Evolutionary conservation across 2,113 vertebrate genomes (phyloP).

Genomic region (Cettia cetti): DNA sequence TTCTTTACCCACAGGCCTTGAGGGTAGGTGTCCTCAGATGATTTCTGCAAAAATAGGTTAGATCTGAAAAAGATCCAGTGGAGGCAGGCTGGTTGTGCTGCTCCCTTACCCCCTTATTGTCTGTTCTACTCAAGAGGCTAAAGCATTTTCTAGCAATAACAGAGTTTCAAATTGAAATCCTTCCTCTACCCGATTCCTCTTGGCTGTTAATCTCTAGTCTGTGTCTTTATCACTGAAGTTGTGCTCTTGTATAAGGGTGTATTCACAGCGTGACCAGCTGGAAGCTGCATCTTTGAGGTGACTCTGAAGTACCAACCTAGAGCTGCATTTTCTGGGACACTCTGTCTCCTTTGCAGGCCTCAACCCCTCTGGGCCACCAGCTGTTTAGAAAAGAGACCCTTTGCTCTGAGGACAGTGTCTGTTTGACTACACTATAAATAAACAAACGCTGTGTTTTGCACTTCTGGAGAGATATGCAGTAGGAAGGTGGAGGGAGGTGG

Average conservation of each 20-base stretch:
- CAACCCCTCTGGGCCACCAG: neutral
- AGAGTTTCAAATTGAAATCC: neutral
- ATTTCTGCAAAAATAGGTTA: neutral
- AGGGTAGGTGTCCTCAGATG: constrained; percentile 1
- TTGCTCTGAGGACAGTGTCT: neutral
- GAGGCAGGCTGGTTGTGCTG: neutral
- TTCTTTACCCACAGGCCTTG: neutral
- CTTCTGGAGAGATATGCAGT: neutral
- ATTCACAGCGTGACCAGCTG: neutral
- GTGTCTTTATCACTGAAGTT: neutral
- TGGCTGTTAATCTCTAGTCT: neutral
- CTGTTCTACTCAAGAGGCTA: neutral
- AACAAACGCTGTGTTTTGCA: neutral
- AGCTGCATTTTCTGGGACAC: neutral
- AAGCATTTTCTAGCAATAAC: neutral
- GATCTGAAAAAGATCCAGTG: neutral
- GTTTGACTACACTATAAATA: neutral
- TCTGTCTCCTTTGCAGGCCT: neutral
- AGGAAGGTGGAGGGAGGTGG: neutral
- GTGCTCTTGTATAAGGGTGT: neutral
- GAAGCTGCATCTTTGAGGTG: neutral
- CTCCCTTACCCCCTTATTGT: neutral
- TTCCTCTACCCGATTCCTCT: neutral
- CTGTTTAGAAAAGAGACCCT: neutral
- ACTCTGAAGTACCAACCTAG: neutral